A percentile compares a stretch with the other conserved stretches of the same genome.
These are phyloP conservation scores for Drosophila lini DNA, from an alignment of 1,140 invertebrate species.

Conservation along the genomic window DNA sequence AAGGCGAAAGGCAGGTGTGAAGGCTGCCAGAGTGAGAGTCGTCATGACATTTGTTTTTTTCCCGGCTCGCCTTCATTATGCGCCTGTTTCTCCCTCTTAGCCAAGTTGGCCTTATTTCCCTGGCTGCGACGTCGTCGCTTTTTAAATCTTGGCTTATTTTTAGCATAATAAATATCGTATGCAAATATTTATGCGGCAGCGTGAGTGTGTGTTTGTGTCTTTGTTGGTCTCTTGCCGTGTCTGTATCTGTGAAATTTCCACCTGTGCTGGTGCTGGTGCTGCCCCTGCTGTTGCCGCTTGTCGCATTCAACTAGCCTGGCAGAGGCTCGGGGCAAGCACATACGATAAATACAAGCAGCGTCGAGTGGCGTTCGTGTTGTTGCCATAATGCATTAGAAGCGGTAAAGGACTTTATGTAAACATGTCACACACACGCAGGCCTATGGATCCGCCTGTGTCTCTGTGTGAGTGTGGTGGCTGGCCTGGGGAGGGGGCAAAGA, in stretches of 20 bases:
- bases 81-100: slow-evolving; percentile 18
- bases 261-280: slow-evolving; percentile 11
- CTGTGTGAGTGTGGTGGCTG: slow-evolving; percentile 18
- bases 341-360: slow-evolving; percentile 42
- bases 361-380: slow-evolving; percentile 67
- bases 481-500: background rate
- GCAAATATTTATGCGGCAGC: slow-evolving; percentile 73
- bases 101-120: slow-evolving; percentile 74
- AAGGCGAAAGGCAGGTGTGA: slow-evolving; percentile 65
- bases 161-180: slow-evolving; percentile 81
- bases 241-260: slow-evolving; percentile 45
- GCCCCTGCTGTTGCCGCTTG: slow-evolving; percentile 25
- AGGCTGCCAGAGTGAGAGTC: slow-evolving; percentile 69
- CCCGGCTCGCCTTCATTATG: slow-evolving; percentile 63
- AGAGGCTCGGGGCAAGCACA: slow-evolving; percentile 20
- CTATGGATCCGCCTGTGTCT: slow-evolving; percentile 11
- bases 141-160: slow-evolving; percentile 82
- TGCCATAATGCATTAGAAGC: slow-evolving; percentile 79
- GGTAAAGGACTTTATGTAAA: slow-evolving; percentile 66
- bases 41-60: slow-evolving; percentile 75
- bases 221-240: slow-evolving; percentile 31
- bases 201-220: slow-evolving; percentile 28
- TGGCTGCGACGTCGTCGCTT: slow-evolving; percentile 29
- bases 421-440: slow-evolving; percentile 58
- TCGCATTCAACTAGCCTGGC: slow-evolving; percentile 37